Evolutionary conservation across 2,797 vertebrate species (phyloP).

Genomic region (Lerista edwardsae): DNA sequence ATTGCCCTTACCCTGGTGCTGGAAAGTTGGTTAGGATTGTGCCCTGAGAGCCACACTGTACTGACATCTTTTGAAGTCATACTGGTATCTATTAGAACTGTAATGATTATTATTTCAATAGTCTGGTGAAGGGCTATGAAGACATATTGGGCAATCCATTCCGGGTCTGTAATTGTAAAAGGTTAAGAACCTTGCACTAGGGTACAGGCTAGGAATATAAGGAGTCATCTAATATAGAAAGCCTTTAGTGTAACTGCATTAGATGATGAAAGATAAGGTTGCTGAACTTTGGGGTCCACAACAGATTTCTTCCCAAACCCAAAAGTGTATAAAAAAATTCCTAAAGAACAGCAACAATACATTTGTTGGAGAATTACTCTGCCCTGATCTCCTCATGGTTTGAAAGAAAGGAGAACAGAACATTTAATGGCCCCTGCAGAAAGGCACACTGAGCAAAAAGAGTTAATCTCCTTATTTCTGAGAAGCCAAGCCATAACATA

Average conservation of each 20-base stretch:
- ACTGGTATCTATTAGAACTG: too few relatives aligned
- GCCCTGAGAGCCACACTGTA: too few relatives aligned
- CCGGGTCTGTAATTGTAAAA: too few relatives aligned
- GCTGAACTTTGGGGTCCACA: neutral
- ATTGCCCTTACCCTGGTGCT: too few relatives aligned
- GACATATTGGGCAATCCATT: too few relatives aligned
- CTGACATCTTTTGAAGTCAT: too few relatives aligned
- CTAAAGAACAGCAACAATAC: neutral
- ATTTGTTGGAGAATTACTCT: neutral
- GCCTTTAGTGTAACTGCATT: neutral
- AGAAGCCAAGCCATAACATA: neutral
- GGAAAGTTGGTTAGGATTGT: too few relatives aligned
- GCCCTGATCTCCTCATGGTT: neutral
- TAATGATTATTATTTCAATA: too few relatives aligned
- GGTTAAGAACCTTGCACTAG: too few relatives aligned
- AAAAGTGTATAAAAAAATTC: neutral
- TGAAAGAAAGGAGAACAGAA: neutral
- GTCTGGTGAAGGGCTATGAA: too few relatives aligned
- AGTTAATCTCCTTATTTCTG: neutral
- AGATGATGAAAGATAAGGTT: neutral
- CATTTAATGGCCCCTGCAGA: neutral
- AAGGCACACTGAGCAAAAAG: neutral
- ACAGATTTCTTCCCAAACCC: neutral
- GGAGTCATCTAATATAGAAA: too few relatives aligned
- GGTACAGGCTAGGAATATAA: too few relatives aligned